phyloP scores from a whole-genome alignment of 2,888 invertebrate species.

The Scotopteryx bipunctaria region DNA sequence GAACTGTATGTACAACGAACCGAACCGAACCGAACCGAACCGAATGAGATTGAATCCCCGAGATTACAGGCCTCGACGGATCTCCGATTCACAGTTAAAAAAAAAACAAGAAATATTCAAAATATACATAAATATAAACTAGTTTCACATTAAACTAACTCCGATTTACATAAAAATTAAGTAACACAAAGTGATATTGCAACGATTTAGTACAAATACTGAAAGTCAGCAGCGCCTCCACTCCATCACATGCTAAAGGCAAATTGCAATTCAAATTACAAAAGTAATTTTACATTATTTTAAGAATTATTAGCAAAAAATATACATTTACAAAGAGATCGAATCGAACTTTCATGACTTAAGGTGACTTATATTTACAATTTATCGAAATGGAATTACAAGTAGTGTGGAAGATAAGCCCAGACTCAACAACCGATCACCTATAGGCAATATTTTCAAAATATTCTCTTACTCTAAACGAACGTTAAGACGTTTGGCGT shows the following conservation, averaged over 20 bases:
- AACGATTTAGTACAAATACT: slow-evolving; percentile 68
- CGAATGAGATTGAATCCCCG: slow-evolving; percentile 78
- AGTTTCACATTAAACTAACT: slow-evolving; percentile 65
- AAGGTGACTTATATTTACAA: slow-evolving; percentile 81
- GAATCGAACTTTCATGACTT: slow-evolving; percentile 81
- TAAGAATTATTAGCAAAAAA: slow-evolving; percentile 74
- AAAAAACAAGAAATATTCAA: slow-evolving; percentile 57
- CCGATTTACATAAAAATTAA: slow-evolving; percentile 77
- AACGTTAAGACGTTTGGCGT: slow-evolving; percentile 83
- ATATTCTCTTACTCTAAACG: slow-evolving; percentile 76
- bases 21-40: slow-evolving; percentile 55
- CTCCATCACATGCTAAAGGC: slow-evolving; percentile 52
- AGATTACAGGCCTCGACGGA: slow-evolving; percentile 74
- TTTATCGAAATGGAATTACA: slow-evolving; percentile 81
- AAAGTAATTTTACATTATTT: slow-evolving; percentile 47
- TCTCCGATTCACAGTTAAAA: slow-evolving; percentile 57
- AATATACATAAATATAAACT: slow-evolving; percentile 76
- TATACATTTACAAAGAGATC: slow-evolving; percentile 83
- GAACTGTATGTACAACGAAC: slow-evolving; percentile 70
- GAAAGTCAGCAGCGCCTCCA: slow-evolving; percentile 45
- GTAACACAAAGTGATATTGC: slow-evolving; percentile 79
- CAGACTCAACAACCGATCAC: slow-evolving; percentile 65
- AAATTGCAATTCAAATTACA: slow-evolving; percentile 47
- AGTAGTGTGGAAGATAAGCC: slow-evolving; percentile 78
- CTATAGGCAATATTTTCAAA: slow-evolving; percentile 83